Base-by-base conservation (phyloP, 2,113 vertebrate species). In the Oenanthe melanoleuca region DNA sequence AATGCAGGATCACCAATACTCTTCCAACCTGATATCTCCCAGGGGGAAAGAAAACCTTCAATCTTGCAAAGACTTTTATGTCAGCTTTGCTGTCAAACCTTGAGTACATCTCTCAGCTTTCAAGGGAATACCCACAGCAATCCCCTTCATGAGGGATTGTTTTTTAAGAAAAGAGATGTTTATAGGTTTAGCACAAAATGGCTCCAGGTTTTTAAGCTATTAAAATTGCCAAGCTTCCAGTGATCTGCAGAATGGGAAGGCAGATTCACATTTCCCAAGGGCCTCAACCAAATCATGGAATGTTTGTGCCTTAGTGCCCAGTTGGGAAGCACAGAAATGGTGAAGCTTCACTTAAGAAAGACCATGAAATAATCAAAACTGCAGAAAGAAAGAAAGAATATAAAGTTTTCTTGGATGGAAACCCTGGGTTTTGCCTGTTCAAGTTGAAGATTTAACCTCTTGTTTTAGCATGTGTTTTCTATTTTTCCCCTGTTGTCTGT, bases 1-100 rank as follows among this genome's bases (percentile, higher is more conserved):
- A 95, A 91, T 92, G 83, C 80, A 94, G 26, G 31, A 80, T 89
- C 81, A 88, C 82, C 64, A 40, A 70, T 88, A 28, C 26, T 72
- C n/a, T 93, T 80, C 47, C 71, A 73, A 66, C 5, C 11, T 65
- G 55, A 38, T 91, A 22, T 61, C n/a, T 93, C 93, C 73, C 65
- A 8, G 22, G 65, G 83, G 9, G 11, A 45, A 42, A 45, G 52
- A 56, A 91, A 95, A 38, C 33, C 71, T 89, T 92, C 74, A 57
- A 24, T 66, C 81, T 78, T 88, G 28, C 4, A 56, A 65, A 74
- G 55, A 44, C 11, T 65, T 80, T 38, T 21, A 8, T 4, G 1
- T 50, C 47, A 75, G 38, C 33, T 80, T 73, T 93, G 47, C 44
- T 83, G 64, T 85, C 73, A 91, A 69, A 61, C 19, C 66, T 23